Percentiles rank a stretch among this genome's conserved stretches.
Conservation (phyloP, 1,140 invertebrate genomes). For the Dolichoris vasculosae region DNA sequence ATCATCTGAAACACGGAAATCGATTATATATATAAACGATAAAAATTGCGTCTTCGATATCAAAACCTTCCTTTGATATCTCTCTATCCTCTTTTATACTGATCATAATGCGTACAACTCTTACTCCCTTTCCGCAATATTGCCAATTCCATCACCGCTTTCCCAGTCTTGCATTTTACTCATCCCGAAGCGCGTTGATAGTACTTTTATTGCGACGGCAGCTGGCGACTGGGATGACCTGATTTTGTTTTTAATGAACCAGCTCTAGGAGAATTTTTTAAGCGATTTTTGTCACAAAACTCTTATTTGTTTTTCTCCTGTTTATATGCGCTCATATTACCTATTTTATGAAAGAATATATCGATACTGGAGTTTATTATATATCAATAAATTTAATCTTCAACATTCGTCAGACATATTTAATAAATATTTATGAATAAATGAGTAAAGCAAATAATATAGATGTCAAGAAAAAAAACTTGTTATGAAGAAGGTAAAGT, state of each 20-base stretch:
- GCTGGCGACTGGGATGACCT: conserved; percentile 9
- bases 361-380: too few species aligned
- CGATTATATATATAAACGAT: background rate
- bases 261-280: background rate
- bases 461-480: too few species aligned
- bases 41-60: background rate
- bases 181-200: background rate
- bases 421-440: too few species aligned
- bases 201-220: background rate
- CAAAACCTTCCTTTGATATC: conserved; percentile 63
- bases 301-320: background rate
- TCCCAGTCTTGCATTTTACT: background rate
- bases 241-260: conserved; percentile 56
- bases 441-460: too few species aligned
- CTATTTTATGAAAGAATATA: too few species aligned
- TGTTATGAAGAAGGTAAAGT: too few species aligned
- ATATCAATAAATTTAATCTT: too few species aligned
- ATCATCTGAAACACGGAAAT: too few species aligned
- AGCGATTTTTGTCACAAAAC: background rate
- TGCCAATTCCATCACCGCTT: background rate
- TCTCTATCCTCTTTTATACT: too few species aligned
- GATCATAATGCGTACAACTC: conserved; percentile 44
- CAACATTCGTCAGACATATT: too few species aligned
- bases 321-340: background rate
- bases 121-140: conserved; percentile 16